phyloP scores from a whole-genome alignment of 2,888 invertebrate species.

The Harpalus rufipes region DNA sequence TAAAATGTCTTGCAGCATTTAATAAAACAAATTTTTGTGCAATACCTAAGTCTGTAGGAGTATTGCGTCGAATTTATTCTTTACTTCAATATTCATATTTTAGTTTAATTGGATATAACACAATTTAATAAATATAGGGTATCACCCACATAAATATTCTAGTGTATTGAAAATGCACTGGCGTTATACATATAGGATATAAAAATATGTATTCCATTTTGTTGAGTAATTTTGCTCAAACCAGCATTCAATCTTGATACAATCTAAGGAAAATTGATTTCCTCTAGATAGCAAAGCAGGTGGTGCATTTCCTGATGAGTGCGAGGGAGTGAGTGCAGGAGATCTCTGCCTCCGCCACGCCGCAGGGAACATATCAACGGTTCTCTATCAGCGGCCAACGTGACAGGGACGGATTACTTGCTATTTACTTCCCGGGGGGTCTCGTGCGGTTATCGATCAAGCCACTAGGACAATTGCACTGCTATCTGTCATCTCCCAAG shows the following conservation, averaged over 20 bases:
- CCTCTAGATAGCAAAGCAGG: not conserved
- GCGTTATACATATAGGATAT: not conserved
- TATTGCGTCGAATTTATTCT: too few species aligned
- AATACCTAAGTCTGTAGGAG: too few species aligned
- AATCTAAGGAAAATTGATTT: constrained; percentile 16
- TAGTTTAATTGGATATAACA: too few species aligned
- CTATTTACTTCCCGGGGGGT: constrained; percentile 55
- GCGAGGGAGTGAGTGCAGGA: not conserved
- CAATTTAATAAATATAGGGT: too few species aligned
- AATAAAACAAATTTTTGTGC: too few species aligned
- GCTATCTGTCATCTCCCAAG: constrained; percentile 46
- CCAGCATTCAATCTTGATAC: constrained; percentile 22
- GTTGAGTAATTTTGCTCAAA: constrained; percentile 18
- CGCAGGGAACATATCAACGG: constrained; percentile 42
- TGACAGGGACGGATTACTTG: constrained; percentile 63
- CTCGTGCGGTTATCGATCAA: constrained; percentile 57
- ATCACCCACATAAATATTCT: too few species aligned
- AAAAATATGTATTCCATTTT: constrained; percentile 10
- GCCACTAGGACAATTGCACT: constrained; percentile 53
- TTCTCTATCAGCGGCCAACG: constrained; percentile 39
- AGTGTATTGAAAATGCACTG: too few species aligned
- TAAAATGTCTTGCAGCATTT: too few species aligned
- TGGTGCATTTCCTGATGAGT: constrained; percentile 52
- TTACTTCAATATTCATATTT: too few species aligned
- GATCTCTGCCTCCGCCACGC: not conserved